Evolutionary conservation across 2,888 invertebrate species (phyloP).

Genomic region (Lochmaea crataegi): DNA sequence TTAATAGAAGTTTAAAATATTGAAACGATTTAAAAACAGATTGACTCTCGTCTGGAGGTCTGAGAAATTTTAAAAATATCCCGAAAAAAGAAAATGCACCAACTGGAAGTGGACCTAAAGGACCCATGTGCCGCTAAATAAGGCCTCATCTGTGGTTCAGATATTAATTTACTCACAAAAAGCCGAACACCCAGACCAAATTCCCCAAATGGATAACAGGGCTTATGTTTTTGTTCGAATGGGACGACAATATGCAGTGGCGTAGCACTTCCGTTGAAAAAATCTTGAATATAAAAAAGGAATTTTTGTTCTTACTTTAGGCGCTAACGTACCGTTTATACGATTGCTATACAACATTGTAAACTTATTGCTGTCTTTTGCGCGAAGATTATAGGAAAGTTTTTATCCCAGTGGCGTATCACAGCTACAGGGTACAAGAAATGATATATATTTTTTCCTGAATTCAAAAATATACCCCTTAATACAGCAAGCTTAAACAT

Average conservation of each 20-base stretch:
- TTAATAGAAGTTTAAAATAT: conserved; percentile 4
- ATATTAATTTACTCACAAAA: conserved; percentile 37
- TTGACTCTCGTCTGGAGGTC: conserved; percentile 26
- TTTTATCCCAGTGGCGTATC: no score
- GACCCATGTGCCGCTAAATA: conserved; percentile 33
- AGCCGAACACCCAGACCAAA: conserved; percentile 29
- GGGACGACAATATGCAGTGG: conserved; percentile 22
- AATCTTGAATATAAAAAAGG: neutral
- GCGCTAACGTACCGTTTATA: no score
- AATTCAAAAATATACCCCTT: no score
- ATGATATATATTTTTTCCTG: no score
- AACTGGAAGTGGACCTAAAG: conserved; percentile 32
- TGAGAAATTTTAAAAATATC: conserved; percentile 30
- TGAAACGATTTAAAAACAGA: conserved; percentile 4
- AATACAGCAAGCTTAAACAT: no score
- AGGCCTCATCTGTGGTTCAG: conserved; percentile 36
- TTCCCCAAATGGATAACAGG: conserved; percentile 37
- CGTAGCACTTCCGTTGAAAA: conserved; percentile 14
- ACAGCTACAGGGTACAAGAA: no score
- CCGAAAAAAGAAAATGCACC: conserved; percentile 27
- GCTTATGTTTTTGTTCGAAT: conserved; percentile 33
- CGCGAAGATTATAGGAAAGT: no score
- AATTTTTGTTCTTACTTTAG: no score
- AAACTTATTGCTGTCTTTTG: no score
- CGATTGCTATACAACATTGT: no score